Evolutionary conservation across 2,888 invertebrate genomes (phyloP).

Genomic region (Oscheius onirici): DNA sequence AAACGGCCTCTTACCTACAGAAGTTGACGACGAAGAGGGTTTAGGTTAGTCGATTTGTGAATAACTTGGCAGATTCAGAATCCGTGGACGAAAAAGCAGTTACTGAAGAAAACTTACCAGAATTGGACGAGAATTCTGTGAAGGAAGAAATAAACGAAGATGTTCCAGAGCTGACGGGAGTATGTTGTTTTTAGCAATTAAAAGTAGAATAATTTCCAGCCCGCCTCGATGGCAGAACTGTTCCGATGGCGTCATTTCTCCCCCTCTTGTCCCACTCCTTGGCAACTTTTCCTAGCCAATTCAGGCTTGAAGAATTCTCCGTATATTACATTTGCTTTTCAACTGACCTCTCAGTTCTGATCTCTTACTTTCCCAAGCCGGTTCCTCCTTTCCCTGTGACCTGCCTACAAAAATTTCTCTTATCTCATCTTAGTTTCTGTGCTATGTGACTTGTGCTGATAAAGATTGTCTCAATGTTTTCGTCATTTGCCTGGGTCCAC

Average conservation of each 20-base stretch:
- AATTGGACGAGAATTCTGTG: not conserved
- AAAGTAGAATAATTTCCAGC: constrained; percentile 33
- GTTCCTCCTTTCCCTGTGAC: too few relatives aligned
- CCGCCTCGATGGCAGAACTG: constrained; percentile 54
- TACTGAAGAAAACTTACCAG: not conserved
- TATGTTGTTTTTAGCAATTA: not conserved
- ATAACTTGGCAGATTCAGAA: constrained; percentile 34
- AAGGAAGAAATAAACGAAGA: not conserved
- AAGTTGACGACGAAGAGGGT: constrained; percentile 18
- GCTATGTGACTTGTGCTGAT: too few relatives aligned
- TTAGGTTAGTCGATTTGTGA: constrained; percentile 5
- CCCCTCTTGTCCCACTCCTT: constrained; percentile 36
- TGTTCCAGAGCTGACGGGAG: not conserved
- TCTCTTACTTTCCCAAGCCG: not conserved
- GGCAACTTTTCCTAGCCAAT: constrained; percentile 27
- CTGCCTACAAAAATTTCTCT: not conserved
- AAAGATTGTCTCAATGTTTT: too few relatives aligned
- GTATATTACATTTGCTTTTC: constrained; percentile 15
- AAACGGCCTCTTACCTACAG: constrained; percentile 41
- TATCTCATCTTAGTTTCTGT: not conserved
- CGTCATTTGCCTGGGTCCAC: not conserved
- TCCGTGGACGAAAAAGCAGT: constrained; percentile 17
- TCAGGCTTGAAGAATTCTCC: not conserved
- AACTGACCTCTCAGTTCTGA: constrained; percentile 15
- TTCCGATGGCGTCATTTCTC: constrained; percentile 59